These are phyloP conservation scores for Cenopis cana DNA, from an alignment of 2,888 invertebrate genomes.

Conservation along the genomic window DNA sequence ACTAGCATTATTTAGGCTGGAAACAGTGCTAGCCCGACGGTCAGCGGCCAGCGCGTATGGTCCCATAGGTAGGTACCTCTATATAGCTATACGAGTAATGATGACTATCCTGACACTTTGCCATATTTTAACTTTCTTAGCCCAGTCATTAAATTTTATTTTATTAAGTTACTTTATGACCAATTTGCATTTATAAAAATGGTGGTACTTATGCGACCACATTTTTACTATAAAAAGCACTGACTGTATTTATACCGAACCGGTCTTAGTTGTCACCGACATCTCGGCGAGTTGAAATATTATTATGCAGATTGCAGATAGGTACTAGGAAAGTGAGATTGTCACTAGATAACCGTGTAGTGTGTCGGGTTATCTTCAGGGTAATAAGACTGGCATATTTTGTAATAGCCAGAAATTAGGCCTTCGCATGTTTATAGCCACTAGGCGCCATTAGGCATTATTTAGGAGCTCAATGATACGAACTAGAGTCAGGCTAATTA, in stretches of 20 bases:
- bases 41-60: too few species aligned
- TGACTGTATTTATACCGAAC: conserved; percentile 21
- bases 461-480: too few species aligned
- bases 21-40: too few species aligned
- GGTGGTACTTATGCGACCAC: conserved; percentile 18
- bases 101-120: neutral
- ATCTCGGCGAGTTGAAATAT: conserved; percentile 16
- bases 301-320: conserved; percentile 26
- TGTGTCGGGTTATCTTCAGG: conserved; percentile 6
- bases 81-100: too few species aligned
- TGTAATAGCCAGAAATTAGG: neutral
- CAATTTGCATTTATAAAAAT: conserved; percentile 32
- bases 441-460: too few species aligned
- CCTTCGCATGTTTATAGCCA: neutral
- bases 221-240: conserved; percentile 31
- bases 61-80: too few species aligned
- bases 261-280: conserved; percentile 10
- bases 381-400: neutral
- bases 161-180: conserved; percentile 10
- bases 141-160: conserved; percentile 21
- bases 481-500: too few species aligned
- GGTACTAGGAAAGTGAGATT: conserved; percentile 26
- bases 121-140: conserved; percentile 10
- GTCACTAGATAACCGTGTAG: conserved; percentile 7
- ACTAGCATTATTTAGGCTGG: too few species aligned